Conservation (phyloP, 2,113 vertebrate species). For the Papio anubis region DNA sequence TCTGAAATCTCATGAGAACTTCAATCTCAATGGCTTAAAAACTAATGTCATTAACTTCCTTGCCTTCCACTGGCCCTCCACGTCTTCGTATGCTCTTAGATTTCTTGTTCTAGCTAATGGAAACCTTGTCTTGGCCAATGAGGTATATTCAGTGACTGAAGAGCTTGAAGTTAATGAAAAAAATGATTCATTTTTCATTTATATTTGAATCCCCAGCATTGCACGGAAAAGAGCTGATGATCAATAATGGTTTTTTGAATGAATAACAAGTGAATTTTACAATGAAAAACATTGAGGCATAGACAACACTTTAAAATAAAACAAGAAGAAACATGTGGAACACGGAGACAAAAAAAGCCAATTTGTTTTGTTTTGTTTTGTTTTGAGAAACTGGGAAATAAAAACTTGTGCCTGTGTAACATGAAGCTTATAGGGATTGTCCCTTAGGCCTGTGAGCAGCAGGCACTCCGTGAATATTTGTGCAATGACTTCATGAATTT, state of each 20-base stretch:
- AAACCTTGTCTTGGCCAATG: not conserved
- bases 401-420: not conserved
- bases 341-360: not conserved
- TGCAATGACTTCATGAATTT: not conserved
- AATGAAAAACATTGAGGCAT: not conserved
- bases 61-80: not conserved
- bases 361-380: not conserved
- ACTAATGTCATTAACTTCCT: not conserved
- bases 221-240: not conserved
- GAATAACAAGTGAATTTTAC: not conserved
- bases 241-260: not conserved
- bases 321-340: not conserved
- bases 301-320: not conserved
- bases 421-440: not conserved
- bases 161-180: not conserved
- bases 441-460: not conserved
- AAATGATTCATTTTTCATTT: not conserved
- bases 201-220: not conserved
- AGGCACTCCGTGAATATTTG: not conserved
- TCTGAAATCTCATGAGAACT: too few species aligned
- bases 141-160: not conserved
- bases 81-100: rapidly evolving
- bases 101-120: not conserved
- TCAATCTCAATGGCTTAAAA: not conserved
- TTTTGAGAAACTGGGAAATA: not conserved